phyloP scores from a whole-genome alignment of 2,888 invertebrate species.

The Stenodema calcarata region DNA sequence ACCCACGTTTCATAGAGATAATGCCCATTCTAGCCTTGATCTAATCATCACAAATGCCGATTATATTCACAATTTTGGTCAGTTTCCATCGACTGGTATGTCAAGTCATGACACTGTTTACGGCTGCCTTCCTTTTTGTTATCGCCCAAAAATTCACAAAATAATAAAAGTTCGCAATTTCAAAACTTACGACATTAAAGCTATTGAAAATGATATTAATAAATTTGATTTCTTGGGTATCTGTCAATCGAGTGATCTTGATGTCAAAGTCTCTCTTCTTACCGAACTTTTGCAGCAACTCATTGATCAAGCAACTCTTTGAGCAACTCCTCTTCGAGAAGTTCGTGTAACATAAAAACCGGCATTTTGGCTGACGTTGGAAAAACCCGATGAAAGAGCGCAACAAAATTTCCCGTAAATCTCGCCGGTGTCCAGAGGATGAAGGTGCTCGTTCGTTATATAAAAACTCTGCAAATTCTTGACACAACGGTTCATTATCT shows the following conservation, averaged over 20 bases:
- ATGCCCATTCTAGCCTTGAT: conserved; percentile 23
- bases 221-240: neutral
- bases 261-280: neutral
- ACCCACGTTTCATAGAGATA: conserved; percentile 21
- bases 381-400: neutral
- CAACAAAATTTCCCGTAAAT: neutral
- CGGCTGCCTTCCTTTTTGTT: conserved; percentile 1
- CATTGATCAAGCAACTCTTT: neutral
- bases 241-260: neutral
- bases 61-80: conserved; percentile 1
- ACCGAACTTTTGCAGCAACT: neutral
- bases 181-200: neutral
- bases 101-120: conserved; percentile 15
- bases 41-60: neutral
- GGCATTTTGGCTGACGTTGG: neutral
- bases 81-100: conserved; percentile 18
- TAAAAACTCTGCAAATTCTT: neutral
- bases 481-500: too few species aligned
- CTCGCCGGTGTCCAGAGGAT: neutral
- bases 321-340: neutral
- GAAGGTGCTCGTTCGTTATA: neutral
- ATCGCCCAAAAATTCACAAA: conserved; percentile 1
- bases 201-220: neutral
- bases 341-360: neutral
- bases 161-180: conserved; percentile 1